These are phyloP conservation scores for Gephyroberyx darwinii DNA, from an alignment of 2,797 vertebrate species.

Conservation along the genomic window DNA sequence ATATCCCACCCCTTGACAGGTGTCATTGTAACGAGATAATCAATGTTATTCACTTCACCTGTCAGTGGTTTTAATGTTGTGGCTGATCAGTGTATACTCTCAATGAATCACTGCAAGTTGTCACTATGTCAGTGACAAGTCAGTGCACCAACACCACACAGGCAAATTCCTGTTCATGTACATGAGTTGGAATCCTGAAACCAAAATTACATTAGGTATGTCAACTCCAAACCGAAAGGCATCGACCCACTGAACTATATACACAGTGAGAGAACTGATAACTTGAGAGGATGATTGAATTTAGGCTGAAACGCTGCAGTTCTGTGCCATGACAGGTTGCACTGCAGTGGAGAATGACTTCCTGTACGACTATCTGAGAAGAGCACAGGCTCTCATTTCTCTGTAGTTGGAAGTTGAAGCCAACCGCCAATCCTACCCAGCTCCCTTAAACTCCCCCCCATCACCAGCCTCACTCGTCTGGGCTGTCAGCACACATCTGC, in stretches of 20 bases:
- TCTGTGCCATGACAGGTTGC: slow-evolving; percentile 17
- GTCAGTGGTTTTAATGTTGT: too few relatives aligned
- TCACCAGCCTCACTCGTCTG: slow-evolving; percentile 39
- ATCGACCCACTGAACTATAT: slow-evolving; percentile 2
- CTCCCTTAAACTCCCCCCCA: slow-evolving; percentile 26
- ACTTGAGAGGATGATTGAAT: slow-evolving; percentile 1
- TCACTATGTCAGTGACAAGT: too few relatives aligned
- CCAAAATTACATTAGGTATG: neutral
- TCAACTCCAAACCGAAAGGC: neutral
- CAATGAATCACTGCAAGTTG: neutral
- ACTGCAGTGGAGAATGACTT: slow-evolving; percentile 15
- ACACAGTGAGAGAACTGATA: slow-evolving; percentile 2
- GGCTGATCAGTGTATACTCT: too few relatives aligned
- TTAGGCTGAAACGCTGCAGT: slow-evolving; percentile 8
- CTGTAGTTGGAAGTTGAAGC: slow-evolving; percentile 34
- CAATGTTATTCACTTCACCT: too few relatives aligned
- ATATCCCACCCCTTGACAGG: too few relatives aligned
- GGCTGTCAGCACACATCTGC: slow-evolving; percentile 73
- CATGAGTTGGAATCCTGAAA: neutral
- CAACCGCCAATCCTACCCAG: slow-evolving; percentile 13
- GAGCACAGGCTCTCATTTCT: slow-evolving; percentile 16
- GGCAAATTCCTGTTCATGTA: neutral
- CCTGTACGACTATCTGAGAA: slow-evolving; percentile 3
- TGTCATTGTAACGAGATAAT: too few relatives aligned
- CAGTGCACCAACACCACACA: neutral